A percentile compares a stretch with the other conserved stretches of the same genome.
Conservation (phyloP, 2,113 vertebrate genomes). For the Myotis davidii region DNA sequence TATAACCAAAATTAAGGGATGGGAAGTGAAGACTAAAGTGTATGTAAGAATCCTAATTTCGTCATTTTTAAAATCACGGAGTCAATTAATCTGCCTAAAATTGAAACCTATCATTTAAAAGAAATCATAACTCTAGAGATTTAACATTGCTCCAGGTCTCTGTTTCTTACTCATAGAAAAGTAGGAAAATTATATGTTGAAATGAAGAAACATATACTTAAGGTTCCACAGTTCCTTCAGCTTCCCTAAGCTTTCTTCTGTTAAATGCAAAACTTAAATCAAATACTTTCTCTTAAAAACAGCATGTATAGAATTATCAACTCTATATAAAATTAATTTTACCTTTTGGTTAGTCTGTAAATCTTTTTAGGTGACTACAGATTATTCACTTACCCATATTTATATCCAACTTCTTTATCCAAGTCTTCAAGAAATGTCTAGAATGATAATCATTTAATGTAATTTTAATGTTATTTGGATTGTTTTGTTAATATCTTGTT, state of each 20-base stretch:
- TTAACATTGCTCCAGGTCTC: not conserved
- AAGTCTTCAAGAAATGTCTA: not conserved
- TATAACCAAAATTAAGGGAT: not conserved
- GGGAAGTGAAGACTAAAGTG: not conserved
- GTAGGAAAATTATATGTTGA: slow-evolving; percentile 10
- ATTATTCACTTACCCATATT: not conserved
- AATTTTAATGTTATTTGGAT: not conserved
- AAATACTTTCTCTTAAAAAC: not conserved
- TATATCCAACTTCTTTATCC: not conserved
- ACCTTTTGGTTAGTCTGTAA: slow-evolving; percentile 9
- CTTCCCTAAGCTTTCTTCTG: not conserved
- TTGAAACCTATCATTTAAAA: slow-evolving; percentile 39
- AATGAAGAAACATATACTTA: slow-evolving; percentile 47
- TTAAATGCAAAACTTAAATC: slow-evolving; percentile 10
- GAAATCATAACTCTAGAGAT: slow-evolving; percentile 2
- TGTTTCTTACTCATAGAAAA: not conserved
- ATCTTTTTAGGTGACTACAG: not conserved
- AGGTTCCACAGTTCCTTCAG: not conserved
- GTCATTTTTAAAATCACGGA: not conserved
- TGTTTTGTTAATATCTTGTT: slow-evolving; percentile 19
- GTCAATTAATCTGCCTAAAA: slow-evolving; percentile 35
- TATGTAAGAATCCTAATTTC: not conserved
- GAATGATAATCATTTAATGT: not conserved
- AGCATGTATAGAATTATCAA: not conserved
- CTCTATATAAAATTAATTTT: slow-evolving; percentile 7